Conservation (phyloP, 2,888 invertebrate genomes). For the Mylabris sibirica region DNA sequence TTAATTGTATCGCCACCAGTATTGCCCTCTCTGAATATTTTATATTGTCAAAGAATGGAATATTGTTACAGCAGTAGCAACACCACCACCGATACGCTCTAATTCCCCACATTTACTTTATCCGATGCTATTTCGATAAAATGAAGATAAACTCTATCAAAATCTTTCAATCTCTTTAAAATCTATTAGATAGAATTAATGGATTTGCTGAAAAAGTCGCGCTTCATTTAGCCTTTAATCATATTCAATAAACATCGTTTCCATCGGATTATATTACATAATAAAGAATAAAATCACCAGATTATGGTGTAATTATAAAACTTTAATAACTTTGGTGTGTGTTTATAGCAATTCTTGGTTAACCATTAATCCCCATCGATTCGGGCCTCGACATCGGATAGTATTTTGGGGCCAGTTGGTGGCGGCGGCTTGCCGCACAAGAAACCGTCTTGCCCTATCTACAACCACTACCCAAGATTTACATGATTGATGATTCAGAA, state of each 20-base stretch:
- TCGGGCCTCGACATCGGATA: slow-evolving; percentile 17
- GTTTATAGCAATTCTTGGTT: neutral
- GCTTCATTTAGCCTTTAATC: neutral
- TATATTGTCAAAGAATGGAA: slow-evolving; percentile 18
- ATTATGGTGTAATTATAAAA: neutral
- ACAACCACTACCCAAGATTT: slow-evolving; percentile 51
- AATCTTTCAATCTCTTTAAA: neutral
- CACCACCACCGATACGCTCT: neutral
- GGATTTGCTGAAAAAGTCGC: neutral
- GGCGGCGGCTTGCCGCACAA: slow-evolving; percentile 28
- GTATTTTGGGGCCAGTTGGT: slow-evolving; percentile 28
- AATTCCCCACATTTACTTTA: neutral
- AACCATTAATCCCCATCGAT: slow-evolving; percentile 33
- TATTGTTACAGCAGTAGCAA: neutral
- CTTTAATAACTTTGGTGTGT: neutral
- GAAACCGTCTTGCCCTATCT: slow-evolving; percentile 21
- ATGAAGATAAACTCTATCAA: neutral
- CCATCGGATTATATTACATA: neutral
- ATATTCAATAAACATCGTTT: neutral
- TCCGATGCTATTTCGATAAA: neutral
- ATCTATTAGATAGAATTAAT: neutral
- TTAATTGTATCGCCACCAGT: slow-evolving; percentile 50
- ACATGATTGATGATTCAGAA: slow-evolving; percentile 57
- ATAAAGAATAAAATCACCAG: too few species aligned
- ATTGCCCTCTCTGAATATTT: slow-evolving; percentile 30